phyloP scores from a whole-genome alignment of 2,888 invertebrate genomes.

The Drosophila antonietae region DNA sequence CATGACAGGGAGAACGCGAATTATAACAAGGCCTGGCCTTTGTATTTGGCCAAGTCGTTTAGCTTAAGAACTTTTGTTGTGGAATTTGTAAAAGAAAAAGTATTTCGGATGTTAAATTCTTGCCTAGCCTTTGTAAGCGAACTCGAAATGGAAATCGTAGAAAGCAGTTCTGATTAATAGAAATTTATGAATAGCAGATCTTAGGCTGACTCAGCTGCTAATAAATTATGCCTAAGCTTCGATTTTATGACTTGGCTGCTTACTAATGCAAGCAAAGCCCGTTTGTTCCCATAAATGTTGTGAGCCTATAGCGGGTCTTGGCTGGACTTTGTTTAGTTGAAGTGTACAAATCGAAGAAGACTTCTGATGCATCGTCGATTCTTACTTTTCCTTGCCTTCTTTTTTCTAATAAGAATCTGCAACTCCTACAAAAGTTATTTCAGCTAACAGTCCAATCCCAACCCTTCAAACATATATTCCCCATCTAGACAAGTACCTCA shows the following conservation, averaged over 20 bases:
- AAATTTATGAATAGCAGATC: slow-evolving; percentile 1
- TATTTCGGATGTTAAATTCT: slow-evolving; percentile 1
- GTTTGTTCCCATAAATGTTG: background rate
- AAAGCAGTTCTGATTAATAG: background rate
- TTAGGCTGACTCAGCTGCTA: background rate
- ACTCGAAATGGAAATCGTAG: slow-evolving; percentile 13
- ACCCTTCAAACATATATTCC: no score
- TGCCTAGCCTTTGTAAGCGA: background rate
- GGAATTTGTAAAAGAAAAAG: slow-evolving; percentile 3
- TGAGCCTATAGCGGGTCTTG: background rate
- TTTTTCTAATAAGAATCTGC: background rate
- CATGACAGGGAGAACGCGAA: slow-evolving; percentile 1
- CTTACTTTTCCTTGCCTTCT: background rate
- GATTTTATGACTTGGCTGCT: background rate
- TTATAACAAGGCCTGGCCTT: slow-evolving; percentile 26
- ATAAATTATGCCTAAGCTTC: background rate
- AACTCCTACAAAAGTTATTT: no score
- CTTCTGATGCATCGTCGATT: no score
- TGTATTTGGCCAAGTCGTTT: slow-evolving; percentile 6
- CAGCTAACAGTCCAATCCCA: no score
- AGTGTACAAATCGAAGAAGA: no score
- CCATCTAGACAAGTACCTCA: background rate
- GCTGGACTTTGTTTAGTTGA: no score
- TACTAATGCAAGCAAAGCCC: no score
- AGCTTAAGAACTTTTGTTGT: background rate